Evolutionary conservation across 2,797 vertebrate species (phyloP).

Genomic region (Cryptoprocta ferox): DNA sequence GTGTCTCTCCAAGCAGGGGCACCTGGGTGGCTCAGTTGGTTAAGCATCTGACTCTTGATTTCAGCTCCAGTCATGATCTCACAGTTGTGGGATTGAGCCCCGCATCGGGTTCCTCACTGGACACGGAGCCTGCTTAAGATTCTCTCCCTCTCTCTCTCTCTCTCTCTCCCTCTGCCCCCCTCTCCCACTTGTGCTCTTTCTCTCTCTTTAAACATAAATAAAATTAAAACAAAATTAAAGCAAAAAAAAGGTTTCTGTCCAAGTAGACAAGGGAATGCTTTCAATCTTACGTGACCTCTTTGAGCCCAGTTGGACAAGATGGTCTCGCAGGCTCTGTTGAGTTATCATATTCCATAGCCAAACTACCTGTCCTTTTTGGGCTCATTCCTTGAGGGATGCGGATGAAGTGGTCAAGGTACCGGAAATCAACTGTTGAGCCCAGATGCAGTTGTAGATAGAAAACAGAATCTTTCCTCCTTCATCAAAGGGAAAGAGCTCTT

Average conservation of each 20-base stretch:
- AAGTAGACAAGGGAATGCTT: background rate
- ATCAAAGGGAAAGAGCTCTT: background rate
- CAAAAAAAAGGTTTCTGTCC: background rate
- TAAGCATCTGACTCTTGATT: too few species aligned
- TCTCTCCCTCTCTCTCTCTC: too few species aligned
- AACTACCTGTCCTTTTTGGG: background rate
- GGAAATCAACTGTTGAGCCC: background rate
- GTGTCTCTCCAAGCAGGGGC: background rate
- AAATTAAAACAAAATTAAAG: too few species aligned
- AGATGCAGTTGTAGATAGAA: background rate
- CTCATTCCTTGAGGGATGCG: background rate
- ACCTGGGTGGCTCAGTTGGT: too few species aligned
- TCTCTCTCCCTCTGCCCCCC: too few species aligned
- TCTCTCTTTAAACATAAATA: too few species aligned
- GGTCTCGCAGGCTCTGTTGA: background rate
- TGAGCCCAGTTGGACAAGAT: background rate
- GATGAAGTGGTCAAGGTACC: background rate
- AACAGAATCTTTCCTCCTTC: background rate
- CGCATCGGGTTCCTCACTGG: too few species aligned
- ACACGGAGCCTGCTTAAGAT: too few species aligned
- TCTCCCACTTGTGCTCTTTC: too few species aligned
- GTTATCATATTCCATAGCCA: background rate
- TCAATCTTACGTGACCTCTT: background rate
- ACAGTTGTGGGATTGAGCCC: too few species aligned
- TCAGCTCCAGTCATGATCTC: too few species aligned